These are phyloP conservation scores for Eupithecia subumbrata DNA, from an alignment of 2,888 invertebrate genomes.

Conservation along the genomic window DNA sequence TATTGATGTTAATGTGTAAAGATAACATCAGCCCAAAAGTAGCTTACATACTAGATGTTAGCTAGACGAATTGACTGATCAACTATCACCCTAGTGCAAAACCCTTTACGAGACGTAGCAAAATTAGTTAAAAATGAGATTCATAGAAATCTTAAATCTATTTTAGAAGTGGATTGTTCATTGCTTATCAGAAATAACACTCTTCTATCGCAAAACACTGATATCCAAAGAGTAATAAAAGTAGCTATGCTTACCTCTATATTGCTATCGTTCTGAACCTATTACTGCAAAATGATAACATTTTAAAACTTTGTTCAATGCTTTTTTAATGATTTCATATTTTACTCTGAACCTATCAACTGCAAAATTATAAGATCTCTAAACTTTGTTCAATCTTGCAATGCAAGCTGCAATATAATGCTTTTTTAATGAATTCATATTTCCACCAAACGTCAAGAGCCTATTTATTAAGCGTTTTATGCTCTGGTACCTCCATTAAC, in stretches of 20 bases:
- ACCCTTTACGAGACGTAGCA: slow-evolving; percentile 19
- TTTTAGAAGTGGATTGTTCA: slow-evolving; percentile 25
- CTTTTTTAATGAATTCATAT: too few relatives aligned
- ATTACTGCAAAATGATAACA: neutral
- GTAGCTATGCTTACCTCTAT: neutral
- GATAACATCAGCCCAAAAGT: neutral
- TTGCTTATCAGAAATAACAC: slow-evolving; percentile 20
- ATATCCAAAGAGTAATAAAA: neutral
- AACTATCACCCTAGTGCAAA: slow-evolving; percentile 1
- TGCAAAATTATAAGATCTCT: neutral
- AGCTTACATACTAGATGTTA: neutral
- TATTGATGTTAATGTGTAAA: neutral
- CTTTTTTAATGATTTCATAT: too few relatives aligned
- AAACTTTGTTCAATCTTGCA: neutral
- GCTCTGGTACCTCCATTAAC: neutral
- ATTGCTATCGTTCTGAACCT: neutral
- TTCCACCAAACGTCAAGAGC: neutral
- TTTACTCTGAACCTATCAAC: neutral
- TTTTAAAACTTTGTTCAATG: neutral
- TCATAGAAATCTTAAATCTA: slow-evolving; percentile 36
- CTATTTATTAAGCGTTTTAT: neutral
- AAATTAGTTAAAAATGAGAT: slow-evolving; percentile 43
- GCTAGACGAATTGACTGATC: neutral
- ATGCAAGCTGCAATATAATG: neutral
- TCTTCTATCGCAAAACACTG: neutral